Conservation (phyloP, 2,113 vertebrate species). For the Lynx canadensis region DNA sequence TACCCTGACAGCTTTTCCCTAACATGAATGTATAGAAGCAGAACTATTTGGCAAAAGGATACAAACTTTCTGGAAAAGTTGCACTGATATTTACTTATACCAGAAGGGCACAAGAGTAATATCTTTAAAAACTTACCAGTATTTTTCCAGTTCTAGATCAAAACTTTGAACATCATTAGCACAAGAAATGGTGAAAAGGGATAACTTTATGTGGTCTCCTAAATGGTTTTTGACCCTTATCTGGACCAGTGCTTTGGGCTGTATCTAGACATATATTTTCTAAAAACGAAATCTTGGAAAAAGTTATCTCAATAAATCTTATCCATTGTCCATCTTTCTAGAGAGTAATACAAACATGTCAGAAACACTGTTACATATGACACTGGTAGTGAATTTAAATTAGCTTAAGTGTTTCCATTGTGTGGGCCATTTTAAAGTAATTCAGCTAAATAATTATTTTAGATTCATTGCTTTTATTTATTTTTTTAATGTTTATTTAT, state of each 20-base stretch:
- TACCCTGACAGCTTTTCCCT: not conserved
- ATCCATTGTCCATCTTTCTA: not conserved
- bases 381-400: not conserved
- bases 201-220: not conserved
- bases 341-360: not conserved
- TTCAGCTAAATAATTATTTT: not conserved
- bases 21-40: not conserved
- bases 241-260: not conserved
- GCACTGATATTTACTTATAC: not conserved
- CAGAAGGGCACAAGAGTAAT: not conserved
- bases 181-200: not conserved
- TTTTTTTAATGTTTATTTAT: too few species aligned
- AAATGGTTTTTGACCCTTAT: not conserved
- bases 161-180: not conserved
- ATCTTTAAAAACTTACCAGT: not conserved
- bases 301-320: not conserved
- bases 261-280: not conserved
- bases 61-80: not conserved
- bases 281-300: not conserved
- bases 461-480: not conserved
- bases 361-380: not conserved
- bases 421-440: not conserved
- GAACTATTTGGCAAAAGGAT: not conserved
- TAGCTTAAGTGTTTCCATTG: not conserved
- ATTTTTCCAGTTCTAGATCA: not conserved